Percentiles rank a stretch among this genome's conserved stretches.
Conservation (phyloP, 2,797 vertebrate genomes). For the Hephaestus fuliginosus region DNA sequence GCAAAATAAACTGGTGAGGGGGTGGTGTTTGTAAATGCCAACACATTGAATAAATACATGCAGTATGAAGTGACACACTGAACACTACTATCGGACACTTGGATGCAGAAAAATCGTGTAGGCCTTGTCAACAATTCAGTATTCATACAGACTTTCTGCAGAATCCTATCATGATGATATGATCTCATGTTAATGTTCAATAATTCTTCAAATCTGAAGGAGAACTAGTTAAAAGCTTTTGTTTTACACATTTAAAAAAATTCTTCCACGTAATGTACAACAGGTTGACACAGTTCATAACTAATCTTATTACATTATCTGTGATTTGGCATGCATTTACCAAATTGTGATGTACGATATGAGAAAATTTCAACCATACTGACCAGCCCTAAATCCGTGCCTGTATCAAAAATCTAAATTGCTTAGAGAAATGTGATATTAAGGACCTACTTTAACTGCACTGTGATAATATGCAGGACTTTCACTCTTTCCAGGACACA, state of each 20-base stretch:
- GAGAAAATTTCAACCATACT: too few species aligned
- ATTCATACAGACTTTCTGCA: not conserved
- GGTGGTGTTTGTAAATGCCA: constrained; percentile 11
- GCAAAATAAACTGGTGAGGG: not conserved
- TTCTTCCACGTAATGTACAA: not conserved
- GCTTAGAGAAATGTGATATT: too few species aligned
- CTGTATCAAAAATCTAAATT: too few species aligned
- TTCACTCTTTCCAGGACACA: not conserved
- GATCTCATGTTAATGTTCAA: not conserved
- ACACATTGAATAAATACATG: not conserved
- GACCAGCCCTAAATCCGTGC: too few species aligned
- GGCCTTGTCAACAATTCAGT: not conserved
- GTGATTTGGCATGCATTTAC: not conserved
- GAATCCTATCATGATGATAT: not conserved
- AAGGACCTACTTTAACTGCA: not conserved
- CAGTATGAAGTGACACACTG: not conserved
- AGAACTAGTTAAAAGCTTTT: not conserved
- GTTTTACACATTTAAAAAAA: not conserved
- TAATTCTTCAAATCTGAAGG: not conserved
- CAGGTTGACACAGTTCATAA: not conserved
- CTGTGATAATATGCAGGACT: not conserved
- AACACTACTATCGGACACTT: not conserved
- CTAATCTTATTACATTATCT: not conserved
- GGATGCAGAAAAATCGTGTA: not conserved
- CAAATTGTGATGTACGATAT: not conserved